A percentile compares a stretch with the other conserved stretches of the same genome.
These are phyloP conservation scores for Poecilus cupreus DNA, from an alignment of 2,888 invertebrate genomes.

Conservation along the genomic window DNA sequence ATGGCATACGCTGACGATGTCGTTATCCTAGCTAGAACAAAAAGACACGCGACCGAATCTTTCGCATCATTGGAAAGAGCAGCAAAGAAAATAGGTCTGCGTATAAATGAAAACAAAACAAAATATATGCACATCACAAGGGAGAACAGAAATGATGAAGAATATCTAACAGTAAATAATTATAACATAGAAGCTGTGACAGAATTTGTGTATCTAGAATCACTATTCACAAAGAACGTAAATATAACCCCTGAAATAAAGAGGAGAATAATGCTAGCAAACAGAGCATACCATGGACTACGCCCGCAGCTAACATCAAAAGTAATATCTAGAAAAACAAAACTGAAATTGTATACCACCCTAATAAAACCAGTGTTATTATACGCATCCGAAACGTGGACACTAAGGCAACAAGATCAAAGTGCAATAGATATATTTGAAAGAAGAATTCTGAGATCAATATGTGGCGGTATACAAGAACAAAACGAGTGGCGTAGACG, in stretches of 20 bases:
- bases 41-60: not conserved
- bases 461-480: constrained; percentile 38
- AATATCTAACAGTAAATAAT: not conserved
- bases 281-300: not conserved
- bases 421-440: constrained; percentile 42
- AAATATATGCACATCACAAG: not conserved
- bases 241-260: constrained; percentile 5
- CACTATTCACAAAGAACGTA: not conserved
- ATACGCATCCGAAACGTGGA: constrained; percentile 3
- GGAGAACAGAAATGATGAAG: not conserved
- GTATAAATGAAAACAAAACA: not conserved
- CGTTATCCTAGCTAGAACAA: not conserved
- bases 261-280: not conserved
- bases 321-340: constrained; percentile 3
- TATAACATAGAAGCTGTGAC: not conserved
- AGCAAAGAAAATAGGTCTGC: not conserved
- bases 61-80: not conserved
- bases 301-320: not conserved
- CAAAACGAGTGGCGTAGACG: constrained; percentile 47
- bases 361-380: constrained; percentile 1
- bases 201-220: not conserved
- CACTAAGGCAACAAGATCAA: constrained; percentile 13
- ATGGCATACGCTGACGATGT: not conserved
- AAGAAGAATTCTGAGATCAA: constrained; percentile 32
- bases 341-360: not conserved